Evolutionary conservation across 2,888 invertebrate genomes (phyloP), one percentile per base, ranked within the genome.

Genomic region (Dyspetes luteomarginatus): DNA sequence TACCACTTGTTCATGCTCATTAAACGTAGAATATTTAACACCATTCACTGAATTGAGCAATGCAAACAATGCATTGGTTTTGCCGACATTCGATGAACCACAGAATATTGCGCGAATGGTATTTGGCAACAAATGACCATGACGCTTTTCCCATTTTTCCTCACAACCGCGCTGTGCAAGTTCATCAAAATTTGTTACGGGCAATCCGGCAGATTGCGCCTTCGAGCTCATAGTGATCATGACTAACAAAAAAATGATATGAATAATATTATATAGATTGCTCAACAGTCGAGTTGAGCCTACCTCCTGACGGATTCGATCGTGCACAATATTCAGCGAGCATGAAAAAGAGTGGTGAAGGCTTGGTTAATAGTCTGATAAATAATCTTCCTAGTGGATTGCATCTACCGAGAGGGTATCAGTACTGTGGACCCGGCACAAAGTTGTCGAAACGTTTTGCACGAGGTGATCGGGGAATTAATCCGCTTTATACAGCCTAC

Each of bases 371-470:
- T 30, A 69, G n/a, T 67, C 36, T 82, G 7, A 82, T 82, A n/a
- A 81, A 76, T 73, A 81, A 77, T 28, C 68, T 84, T 36, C 83
- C 84, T 48, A 5, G 84, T 1, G 81, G 83, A 58, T 43, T 85
- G 5, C 85, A 86, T 55, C 17, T 83, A 4, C 81, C 82, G 0
- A 85, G 85, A 0, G n/a, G n/a, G n/a, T 88, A 89, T 82, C 85
- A 88, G 41, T 89, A 83, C 72, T 89, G 86, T 82, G 88, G 86
- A 15, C 86, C 86, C 15, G 87, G 87, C 19, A 88, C 86, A 50
- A 84, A 30, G 9, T 30, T 30, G 30, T 76, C 87, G 36, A 58
- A 87, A 78, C 76, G 88, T 55, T 83, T 89, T 30, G 78, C 73
- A 3, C 77, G 86, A 41, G 84, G 86, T 58, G 86, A 86, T 82